Evolutionary conservation across 1,140 invertebrate genomes (phyloP), one percentile per base, ranked within the genome.

Genomic region (Oreohelix idahoensis): DNA sequence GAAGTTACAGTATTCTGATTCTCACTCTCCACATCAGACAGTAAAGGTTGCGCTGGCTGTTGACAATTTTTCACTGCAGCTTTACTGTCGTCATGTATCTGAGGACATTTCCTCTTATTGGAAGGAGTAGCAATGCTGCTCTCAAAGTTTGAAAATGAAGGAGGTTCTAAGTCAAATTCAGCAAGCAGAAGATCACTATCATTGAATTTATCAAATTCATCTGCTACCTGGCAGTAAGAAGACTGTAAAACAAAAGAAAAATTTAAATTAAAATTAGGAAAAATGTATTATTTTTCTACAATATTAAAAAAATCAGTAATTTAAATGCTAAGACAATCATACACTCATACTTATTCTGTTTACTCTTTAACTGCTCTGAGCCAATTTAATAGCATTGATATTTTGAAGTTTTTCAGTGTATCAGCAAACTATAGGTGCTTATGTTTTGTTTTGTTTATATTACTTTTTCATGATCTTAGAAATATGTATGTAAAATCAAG

Each of bases 161-260:
- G 13, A n/a, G 29, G 38, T 4, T 39, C 71, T 32, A 77, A 0
- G 23, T 77, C 75, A 45, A 77, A 10, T 77, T 77, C 42, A 53
- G 75, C 75, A 35, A 77, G 42, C 2, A 53, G 42, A 45, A 77
- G 49, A 77, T 77, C 75, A 77, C 75, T 77, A 26, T 73, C 71
- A 73, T 45, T 73, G n/a, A 73, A 42, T 42, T 42, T 39, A 36
- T 73, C 71, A 73, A 73, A 73, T 4, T 73, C 71, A 73, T 39
- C 36, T 26, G n/a, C 2, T 66, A 66, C 29, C 1, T 29, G 63
- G 17, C n/a, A 66, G 29, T 8, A 8, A 10, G 63, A 8, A 13
- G 63, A n/a, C 63, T 66, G 63, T 17, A 66, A 35, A 66, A 66
- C 8, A 23, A 23, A 58, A n/a, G n/a, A 58, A 23, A 58, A n/a